Conservation (phyloP, 2,797 vertebrate genomes). For the Distichodus sexfasciatus region DNA sequence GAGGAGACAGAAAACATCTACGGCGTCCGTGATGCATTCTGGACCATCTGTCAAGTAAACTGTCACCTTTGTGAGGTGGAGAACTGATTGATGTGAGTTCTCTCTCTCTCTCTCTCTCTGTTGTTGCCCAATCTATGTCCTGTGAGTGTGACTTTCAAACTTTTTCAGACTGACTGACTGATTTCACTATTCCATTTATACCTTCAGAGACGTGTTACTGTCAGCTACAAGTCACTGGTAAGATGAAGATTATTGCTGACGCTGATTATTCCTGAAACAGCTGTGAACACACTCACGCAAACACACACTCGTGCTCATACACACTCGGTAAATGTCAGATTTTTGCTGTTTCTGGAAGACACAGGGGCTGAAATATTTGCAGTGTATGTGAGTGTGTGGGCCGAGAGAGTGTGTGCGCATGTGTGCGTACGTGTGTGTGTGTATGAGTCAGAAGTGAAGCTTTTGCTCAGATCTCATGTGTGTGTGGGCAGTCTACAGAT, state of each 20-base stretch:
- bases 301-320: constrained; percentile 24
- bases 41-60: constrained; percentile 24
- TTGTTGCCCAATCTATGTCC: too few species aligned
- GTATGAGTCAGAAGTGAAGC: constrained; percentile 42
- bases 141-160: too few species aligned
- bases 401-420: constrained; percentile 54
- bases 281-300: neutral
- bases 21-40: constrained; percentile 14
- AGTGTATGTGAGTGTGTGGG: constrained; percentile 44
- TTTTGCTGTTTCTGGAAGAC: constrained; percentile 72
- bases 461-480: constrained; percentile 42
- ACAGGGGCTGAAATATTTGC: constrained; percentile 59
- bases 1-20: neutral
- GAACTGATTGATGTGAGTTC: neutral
- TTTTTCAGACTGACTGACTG: too few species aligned
- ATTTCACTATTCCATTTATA: too few species aligned
- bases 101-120: neutral
- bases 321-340: constrained; percentile 74
- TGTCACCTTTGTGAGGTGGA: neutral
- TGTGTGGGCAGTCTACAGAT: constrained; percentile 78
- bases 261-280: neutral
- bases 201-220: neutral
- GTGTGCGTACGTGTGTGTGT: constrained; percentile 52
- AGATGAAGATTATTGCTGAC: neutral
- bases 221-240: neutral